Evolutionary conservation across 2,797 vertebrate genomes (phyloP), one percentile per base, ranked within the genome.

Genomic region (Triplophysa bombifrons): DNA sequence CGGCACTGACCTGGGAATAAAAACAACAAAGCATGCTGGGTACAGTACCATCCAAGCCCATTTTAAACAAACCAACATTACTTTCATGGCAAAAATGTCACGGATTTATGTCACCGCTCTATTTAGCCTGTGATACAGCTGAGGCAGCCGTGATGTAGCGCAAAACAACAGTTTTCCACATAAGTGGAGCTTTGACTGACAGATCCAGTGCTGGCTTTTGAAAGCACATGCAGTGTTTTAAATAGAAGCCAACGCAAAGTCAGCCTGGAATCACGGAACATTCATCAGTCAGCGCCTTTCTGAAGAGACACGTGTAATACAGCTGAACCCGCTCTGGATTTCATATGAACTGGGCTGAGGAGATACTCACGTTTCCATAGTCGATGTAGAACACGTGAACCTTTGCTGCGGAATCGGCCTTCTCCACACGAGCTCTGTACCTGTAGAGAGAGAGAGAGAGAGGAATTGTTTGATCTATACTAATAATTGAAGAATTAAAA

Each of bases 331-430:
- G 19, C 30, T 61, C 56, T 22, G 64, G 48, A 14, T 8, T 48
- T 71, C 11, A 46, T 61, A 73, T 50, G 34, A 55, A 51, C 64
- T 1, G 14, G 11, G 27, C 4, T 73, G 27, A n/a, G 46, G 88
- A 88, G 86, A 89, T 86, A 96, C 97, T 98, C 89, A 99, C 97
- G 0, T 98, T 99, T 91, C 97, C 97, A 0, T 98, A 99, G 93
- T 99, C 97, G 0, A 99, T 96, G 94, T 98, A 99, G 93, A 96
- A 98, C 84, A 98, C 94, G 0, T 98, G 96, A 17, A 98, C 95
- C 82, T 94, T 98, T 82, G 93, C 90, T 0, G 94, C 86, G 0
- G 96, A 96, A 87, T 98, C 96, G 27, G 97, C 91, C 88, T 94
- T 98, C 91, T 99, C 97, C 85, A 98, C 95, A 44, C 95, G 92